A percentile compares a stretch with the other conserved stretches of the same genome.
These are phyloP conservation scores for Notarius quadriscutis DNA, from an alignment of 2,113 vertebrate genomes.

Conservation along the genomic window DNA sequence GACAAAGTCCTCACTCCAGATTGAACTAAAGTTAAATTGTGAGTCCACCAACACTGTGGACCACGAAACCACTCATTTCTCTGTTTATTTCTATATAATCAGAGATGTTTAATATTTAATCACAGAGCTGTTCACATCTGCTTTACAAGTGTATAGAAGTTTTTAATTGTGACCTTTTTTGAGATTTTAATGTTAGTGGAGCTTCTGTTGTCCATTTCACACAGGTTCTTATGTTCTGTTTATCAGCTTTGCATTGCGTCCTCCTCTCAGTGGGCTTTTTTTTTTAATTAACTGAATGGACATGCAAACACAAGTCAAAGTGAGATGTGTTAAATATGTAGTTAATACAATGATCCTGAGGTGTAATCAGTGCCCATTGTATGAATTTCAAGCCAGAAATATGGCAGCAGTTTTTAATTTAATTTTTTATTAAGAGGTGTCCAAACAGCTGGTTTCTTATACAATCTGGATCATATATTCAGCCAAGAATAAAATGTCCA, in stretches of 20 bases:
- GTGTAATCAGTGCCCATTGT: not conserved
- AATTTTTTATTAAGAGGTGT: not conserved
- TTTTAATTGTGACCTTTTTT: not conserved
- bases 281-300: not conserved
- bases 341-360: not conserved
- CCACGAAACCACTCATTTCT: not conserved
- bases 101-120: not conserved
- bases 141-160: not conserved
- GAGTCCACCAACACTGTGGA: not conserved
- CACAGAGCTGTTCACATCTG: constrained; percentile 1
- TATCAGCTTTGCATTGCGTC: not conserved
- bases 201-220: not conserved
- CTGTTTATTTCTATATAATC: not conserved
- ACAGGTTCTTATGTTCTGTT: not conserved
- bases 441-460: not conserved
- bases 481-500: not conserved
- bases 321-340: not conserved
- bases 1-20: not conserved
- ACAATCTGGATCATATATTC: not conserved
- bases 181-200: not conserved
- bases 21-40: not conserved
- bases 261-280: not conserved
- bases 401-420: not conserved
- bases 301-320: not conserved
- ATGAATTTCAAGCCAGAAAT: not conserved